phyloP scores from a whole-genome alignment of 2,113 vertebrate genomes.

The Leptodactylus fuscus region DNA sequence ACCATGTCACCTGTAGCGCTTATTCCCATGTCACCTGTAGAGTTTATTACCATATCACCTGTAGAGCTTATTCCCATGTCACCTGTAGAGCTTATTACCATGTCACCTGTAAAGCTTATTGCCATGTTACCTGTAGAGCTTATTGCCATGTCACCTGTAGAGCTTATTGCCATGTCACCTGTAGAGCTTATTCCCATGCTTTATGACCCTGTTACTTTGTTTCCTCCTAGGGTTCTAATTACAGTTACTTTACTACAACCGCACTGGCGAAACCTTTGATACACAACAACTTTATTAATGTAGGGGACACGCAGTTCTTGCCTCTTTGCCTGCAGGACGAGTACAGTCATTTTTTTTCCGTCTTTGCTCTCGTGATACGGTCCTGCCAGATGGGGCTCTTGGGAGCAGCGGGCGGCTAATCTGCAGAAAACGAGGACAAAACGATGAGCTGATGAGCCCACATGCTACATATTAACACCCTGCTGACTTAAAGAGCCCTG shows the following conservation, averaged over 20 bases:
- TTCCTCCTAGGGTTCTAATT: background rate
- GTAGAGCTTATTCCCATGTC: no score
- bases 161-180: no score
- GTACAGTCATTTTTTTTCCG: constrained; percentile 1
- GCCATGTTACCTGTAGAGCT: no score
- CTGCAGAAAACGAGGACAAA: constrained; percentile 57
- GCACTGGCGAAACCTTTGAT: background rate
- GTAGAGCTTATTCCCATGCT: background rate
- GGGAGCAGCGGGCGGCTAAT: constrained; percentile 55
- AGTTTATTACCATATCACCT: no score
- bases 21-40: no score
- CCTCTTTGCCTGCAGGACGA: constrained; percentile 51
- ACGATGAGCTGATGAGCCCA: constrained; percentile 55
- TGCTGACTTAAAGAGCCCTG: constrained; percentile 54
- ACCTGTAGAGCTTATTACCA: no score
- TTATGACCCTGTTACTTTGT: background rate
- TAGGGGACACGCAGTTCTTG: constrained; percentile 5
- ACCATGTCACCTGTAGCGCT: no score
- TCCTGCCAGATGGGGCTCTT: constrained; percentile 55
- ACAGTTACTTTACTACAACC: background rate
- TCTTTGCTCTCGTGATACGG: constrained; percentile 37
- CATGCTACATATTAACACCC: constrained; percentile 59
- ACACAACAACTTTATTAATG: constrained; percentile 25
- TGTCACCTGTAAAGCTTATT: no score
- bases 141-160: no score